phyloP scores from a whole-genome alignment of 30 jellyfish, hydroid and myxozoan species.

The Aurelia sp. region DNA sequence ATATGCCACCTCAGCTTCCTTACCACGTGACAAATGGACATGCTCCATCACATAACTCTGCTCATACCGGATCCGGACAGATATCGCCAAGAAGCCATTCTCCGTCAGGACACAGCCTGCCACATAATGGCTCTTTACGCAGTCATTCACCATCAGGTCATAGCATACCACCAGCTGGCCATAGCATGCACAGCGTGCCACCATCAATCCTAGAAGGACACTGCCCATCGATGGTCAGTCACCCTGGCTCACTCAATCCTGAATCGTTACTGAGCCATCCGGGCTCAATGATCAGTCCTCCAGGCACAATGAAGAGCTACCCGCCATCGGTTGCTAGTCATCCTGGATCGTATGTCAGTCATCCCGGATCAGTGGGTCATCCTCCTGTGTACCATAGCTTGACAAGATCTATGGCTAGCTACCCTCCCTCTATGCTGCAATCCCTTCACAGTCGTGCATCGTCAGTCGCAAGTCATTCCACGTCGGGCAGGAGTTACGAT shows the following conservation, averaged over 20 bases:
- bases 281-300: conserved; percentile 48
- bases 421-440: conserved; percentile 65
- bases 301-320: conserved; percentile 40
- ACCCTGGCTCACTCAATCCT: conserved; percentile 48
- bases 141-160: conserved; percentile 73
- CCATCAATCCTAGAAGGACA: conserved; percentile 55
- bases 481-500: conserved; percentile 52
- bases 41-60: conserved; percentile 35
- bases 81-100: conserved; percentile 68
- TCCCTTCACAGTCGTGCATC: conserved; percentile 76
- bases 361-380: conserved; percentile 46
- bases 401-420: conserved; percentile 53
- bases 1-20: conserved; percentile 40
- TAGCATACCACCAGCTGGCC: conserved; percentile 65
- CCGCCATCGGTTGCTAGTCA: conserved; percentile 65
- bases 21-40: conserved; percentile 55
- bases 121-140: conserved; percentile 60
- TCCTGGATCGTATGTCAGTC: conserved; percentile 37
- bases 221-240: conserved; percentile 65
- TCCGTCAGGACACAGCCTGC: conserved; percentile 73
- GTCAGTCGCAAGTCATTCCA: conserved; percentile 71
- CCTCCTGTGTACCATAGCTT: conserved; percentile 63
- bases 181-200: conserved; percentile 61
- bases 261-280: conserved; percentile 67
- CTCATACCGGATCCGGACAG: conserved; percentile 66